phyloP scores from a whole-genome alignment of 92 coral and sea anemone genomes.

The Porites cylindrica region DNA sequence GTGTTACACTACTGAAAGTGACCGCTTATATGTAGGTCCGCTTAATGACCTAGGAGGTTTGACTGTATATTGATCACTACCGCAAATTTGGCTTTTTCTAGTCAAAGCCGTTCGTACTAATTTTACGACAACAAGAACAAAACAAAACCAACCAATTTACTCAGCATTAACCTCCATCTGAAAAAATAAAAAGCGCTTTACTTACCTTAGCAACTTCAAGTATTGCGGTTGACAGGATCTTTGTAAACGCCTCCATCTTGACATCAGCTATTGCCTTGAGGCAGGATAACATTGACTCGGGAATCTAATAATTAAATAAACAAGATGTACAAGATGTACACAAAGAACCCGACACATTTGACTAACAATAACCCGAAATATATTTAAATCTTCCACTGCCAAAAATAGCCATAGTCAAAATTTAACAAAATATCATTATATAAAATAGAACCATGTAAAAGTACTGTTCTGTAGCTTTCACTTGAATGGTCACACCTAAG shows the following conservation, averaged over 20 bases:
- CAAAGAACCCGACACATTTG: background rate
- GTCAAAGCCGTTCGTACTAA: too few species aligned
- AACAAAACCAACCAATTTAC: background rate
- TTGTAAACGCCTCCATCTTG: constrained; percentile 8
- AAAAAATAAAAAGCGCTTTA: background rate
- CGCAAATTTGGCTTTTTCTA: too few species aligned
- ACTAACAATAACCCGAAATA: background rate
- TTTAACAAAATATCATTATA: background rate
- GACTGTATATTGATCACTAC: too few species aligned
- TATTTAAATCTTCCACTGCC: too few species aligned
- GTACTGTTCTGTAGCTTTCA: too few species aligned
- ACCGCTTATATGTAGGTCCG: too few species aligned
- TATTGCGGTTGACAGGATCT: constrained; percentile 22
- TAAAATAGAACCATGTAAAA: too few species aligned
- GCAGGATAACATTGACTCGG: background rate
- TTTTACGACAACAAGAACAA: background rate
- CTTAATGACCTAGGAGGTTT: too few species aligned
- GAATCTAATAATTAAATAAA: background rate
- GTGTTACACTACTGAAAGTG: too few species aligned
- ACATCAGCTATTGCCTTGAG: constrained; percentile 12
- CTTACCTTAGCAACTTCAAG: background rate
- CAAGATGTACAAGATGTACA: background rate
- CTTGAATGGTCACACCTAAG: too few species aligned
- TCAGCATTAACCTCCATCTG: background rate
- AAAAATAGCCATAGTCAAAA: background rate